Conservation (phyloP, 2,113 vertebrate genomes). For the Columba janthina region DNA sequence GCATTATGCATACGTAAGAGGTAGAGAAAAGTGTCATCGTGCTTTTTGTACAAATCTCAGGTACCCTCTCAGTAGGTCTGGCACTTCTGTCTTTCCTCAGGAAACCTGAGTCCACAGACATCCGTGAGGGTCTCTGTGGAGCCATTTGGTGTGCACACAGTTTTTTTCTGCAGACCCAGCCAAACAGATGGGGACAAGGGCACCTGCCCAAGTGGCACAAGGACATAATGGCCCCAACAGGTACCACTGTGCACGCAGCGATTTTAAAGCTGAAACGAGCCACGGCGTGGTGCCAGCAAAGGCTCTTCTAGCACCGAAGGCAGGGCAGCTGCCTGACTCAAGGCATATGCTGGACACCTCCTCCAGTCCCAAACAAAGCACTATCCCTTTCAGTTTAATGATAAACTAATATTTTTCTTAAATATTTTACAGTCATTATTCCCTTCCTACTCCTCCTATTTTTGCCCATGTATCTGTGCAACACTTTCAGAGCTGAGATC, state of each 20-base stretch:
- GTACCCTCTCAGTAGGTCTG: neutral
- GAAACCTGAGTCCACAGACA: fast-evolving
- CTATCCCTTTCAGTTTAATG: neutral
- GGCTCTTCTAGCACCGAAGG: neutral
- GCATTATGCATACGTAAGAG: fast-evolving
- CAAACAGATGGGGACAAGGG: neutral
- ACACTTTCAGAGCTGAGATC: neutral
- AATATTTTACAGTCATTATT: neutral
- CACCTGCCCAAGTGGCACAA: neutral
- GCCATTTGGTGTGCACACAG: neutral
- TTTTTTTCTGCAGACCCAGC: neutral
- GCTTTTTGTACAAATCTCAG: neutral
- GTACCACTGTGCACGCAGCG: fast-evolving
- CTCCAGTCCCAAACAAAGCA: neutral
- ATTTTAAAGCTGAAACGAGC: neutral
- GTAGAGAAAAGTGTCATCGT: neutral
- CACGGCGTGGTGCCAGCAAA: fast-evolving
- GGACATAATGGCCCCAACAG: fast-evolving
- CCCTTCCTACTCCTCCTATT: neutral
- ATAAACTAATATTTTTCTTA: neutral
- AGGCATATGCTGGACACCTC: neutral
- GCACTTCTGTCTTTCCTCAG: neutral
- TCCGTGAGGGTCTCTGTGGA: neutral
- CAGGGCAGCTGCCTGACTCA: neutral
- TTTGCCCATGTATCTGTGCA: fast-evolving